phyloP scores from a whole-genome alignment of 92 coral and sea anemone genomes.

The Zoanthus sociatus region DNA sequence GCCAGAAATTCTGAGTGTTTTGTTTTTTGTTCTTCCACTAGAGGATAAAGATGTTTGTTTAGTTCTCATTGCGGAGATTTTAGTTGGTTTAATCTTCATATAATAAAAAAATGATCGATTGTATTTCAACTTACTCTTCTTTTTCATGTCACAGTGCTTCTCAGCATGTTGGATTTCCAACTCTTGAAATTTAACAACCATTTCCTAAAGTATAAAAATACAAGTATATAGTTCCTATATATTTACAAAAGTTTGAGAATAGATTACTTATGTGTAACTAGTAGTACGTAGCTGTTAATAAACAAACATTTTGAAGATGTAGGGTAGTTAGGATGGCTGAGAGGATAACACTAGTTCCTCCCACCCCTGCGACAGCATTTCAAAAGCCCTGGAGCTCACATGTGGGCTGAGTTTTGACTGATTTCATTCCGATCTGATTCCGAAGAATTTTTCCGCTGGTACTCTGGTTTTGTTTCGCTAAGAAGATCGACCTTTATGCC shows the following conservation, averaged over 20 bases:
- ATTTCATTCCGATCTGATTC: too few relatives aligned
- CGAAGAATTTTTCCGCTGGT: too few relatives aligned
- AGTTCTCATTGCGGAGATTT: background rate
- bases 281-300: too few relatives aligned
- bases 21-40: constrained; percentile 80
- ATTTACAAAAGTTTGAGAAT: background rate
- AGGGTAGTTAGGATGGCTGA: too few relatives aligned
- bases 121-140: constrained; percentile 68
- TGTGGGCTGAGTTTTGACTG: too few relatives aligned
- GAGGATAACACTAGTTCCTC: too few relatives aligned
- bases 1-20: constrained; percentile 61
- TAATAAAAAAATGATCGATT: background rate
- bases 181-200: constrained; percentile 92
- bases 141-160: constrained; percentile 80
- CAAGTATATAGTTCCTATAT: background rate
- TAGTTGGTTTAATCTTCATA: background rate
- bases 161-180: constrained; percentile 89
- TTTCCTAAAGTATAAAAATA: constrained; percentile 65
- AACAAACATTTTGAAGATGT: too few relatives aligned
- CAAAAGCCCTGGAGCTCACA: too few relatives aligned
- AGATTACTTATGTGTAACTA: background rate
- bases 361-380: too few relatives aligned
- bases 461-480: too few relatives aligned
- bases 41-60: background rate
- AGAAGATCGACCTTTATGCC: too few relatives aligned